Evolutionary conservation across 2,797 vertebrate species (phyloP).

Genomic region (Anguilla obscura): DNA sequence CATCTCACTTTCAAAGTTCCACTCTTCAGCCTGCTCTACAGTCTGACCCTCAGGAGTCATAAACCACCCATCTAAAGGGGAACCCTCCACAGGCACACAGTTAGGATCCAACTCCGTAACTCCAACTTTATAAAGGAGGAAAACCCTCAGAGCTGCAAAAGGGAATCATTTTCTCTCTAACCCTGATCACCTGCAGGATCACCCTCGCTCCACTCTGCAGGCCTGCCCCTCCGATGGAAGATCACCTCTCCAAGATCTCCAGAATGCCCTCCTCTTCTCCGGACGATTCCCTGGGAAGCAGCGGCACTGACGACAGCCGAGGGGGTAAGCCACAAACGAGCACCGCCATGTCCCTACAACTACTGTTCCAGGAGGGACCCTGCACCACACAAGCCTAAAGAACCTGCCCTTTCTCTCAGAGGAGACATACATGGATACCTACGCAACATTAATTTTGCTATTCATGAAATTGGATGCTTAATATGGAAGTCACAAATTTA

Average conservation of each 20-base stretch:
- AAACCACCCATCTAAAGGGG: not conserved
- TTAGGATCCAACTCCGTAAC: conserved; percentile 12
- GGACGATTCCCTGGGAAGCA: conserved; percentile 63
- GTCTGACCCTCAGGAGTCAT: not conserved
- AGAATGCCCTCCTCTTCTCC: conserved; percentile 70
- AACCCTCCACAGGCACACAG: not conserved
- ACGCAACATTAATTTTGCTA: not conserved
- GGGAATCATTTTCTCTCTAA: not conserved
- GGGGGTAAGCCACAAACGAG: conserved; percentile 69
- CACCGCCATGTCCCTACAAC: not conserved
- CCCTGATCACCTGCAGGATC: not conserved
- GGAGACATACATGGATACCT: not conserved
- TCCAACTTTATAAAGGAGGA: conserved; percentile 26
- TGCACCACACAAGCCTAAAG: not conserved
- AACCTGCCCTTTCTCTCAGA: not conserved
- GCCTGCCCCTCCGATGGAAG: conserved; percentile 60
- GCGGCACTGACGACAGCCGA: conserved; percentile 72
- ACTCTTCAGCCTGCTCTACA: not conserved
- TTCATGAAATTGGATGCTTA: not conserved
- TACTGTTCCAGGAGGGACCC: not conserved
- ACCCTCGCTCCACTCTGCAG: not conserved
- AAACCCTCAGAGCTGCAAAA: not conserved
- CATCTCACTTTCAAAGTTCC: conserved; percentile 5
- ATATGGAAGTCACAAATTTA: not conserved
- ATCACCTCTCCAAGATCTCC: conserved; percentile 66